Evolutionary conservation across 2,888 invertebrate species (phyloP), one percentile per base, ranked within the genome.

Genomic region (Polylopha cassiicola): DNA sequence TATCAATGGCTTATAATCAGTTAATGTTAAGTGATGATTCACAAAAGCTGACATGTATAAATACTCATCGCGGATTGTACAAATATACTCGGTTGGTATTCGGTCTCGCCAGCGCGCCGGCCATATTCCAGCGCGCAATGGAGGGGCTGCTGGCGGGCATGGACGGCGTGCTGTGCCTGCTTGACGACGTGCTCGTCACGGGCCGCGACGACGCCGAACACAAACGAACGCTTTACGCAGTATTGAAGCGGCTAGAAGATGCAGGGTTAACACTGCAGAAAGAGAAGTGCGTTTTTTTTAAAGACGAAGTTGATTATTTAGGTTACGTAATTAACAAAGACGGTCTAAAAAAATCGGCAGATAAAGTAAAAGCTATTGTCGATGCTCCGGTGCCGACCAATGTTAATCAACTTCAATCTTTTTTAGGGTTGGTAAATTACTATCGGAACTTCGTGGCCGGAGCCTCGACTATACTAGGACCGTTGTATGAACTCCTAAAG

Each of bases 111-210:
- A 32, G 37, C 7, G 29, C 38, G 1, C 43, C 43, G 1, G 34
- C 38, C 6, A 30, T 30, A 18, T 38, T 41, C 17, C 37, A 43
- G 15, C 18, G 37, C 4, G 18, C 29, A 2, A 20, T 43, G 2
- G 37, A 43, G 6, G 22, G 22, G 7, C 18, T 42, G 1, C 16
- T 37, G 6, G 11, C 13, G n/a, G 28, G 13, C 4, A 11, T 37
- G 5, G 37, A 37, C 3, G 37, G 37, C 4, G 32, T 43, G 2
- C 9, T 37, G 20, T 17, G 21, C 4, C 20, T 37, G 7, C 14
- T 43, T 5, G 43, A 43, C 9, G 37, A 43, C 21, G 16, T 43
- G n/a, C 16, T 43, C 3, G 26, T 43, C 9, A 43, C 43, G 9
- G 43, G 37, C 6, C 10, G 14, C 5, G 9, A 18, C 13, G 2